A percentile compares a stretch with the other conserved stretches of the same genome.
phyloP scores from a whole-genome alignment of 2,797 vertebrate genomes.

The Clarias platycephalus region DNA sequence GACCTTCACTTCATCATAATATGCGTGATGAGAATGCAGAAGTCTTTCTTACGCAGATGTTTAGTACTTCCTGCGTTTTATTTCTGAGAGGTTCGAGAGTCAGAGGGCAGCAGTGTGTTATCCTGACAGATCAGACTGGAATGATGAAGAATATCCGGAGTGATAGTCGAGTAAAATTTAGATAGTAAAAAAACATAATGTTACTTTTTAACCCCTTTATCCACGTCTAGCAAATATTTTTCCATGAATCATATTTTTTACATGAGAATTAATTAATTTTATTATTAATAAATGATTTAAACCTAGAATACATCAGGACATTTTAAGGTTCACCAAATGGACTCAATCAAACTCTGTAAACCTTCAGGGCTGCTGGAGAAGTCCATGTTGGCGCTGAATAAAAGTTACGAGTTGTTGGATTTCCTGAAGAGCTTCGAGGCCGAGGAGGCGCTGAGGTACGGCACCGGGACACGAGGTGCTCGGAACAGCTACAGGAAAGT shows the following conservation, averaged over 20 bases:
- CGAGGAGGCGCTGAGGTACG: constrained; percentile 74
- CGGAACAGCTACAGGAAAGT: constrained; percentile 78
- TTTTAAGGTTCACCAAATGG: background rate
- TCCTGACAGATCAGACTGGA: background rate
- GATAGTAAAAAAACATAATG: background rate
- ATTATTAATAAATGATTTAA: too few relatives aligned
- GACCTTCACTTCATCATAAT: background rate
- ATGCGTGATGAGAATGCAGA: background rate
- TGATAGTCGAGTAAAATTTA: background rate
- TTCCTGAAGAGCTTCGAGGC: constrained; percentile 82
- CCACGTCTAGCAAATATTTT: background rate
- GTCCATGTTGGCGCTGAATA: constrained; percentile 83
- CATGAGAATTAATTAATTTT: background rate
- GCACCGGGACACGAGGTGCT: constrained; percentile 69
- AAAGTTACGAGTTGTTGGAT: constrained; percentile 80
- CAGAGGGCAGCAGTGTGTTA: background rate
- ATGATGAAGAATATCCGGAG: background rate
- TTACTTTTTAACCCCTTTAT: background rate
- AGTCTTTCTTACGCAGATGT: background rate
- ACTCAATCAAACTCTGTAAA: background rate
- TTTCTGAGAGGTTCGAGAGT: background rate
- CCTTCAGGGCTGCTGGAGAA: constrained; percentile 80
- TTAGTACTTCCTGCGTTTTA: background rate
- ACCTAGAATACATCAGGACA: background rate
- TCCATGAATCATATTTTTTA: background rate